Conservation (phyloP, 2,113 vertebrate species). For the Cheilinus undulatus region DNA sequence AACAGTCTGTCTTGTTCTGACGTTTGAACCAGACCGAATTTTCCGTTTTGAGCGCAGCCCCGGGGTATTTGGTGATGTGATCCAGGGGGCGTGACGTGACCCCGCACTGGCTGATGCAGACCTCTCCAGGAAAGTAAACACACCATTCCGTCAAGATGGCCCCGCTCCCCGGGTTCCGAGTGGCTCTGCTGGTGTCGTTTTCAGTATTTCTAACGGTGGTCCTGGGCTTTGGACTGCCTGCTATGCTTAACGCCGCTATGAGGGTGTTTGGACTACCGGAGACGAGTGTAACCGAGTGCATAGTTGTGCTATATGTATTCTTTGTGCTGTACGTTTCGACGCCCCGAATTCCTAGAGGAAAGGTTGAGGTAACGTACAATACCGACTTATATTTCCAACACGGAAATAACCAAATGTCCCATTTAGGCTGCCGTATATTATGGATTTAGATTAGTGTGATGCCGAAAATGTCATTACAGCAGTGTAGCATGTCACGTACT, state of each 20-base stretch:
- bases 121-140: conserved; percentile 46
- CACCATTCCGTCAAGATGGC: conserved; percentile 71
- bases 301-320: conserved; percentile 76
- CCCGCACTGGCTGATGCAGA: background rate
- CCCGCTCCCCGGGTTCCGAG: conserved; percentile 40
- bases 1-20: no score
- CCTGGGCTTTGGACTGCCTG: conserved; percentile 83
- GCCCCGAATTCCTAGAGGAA: conserved; percentile 82
- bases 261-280: conserved; percentile 74
- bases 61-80: no score
- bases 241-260: conserved; percentile 63
- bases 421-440: background rate
- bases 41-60: no score
- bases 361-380: conserved; percentile 76
- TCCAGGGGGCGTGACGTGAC: conserved; percentile 38
- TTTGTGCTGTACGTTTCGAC: conserved; percentile 81
- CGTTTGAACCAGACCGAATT: no score
- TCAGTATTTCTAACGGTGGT: conserved; percentile 79
- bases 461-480: no score
- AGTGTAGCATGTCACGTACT: background rate
- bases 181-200: conserved; percentile 55
- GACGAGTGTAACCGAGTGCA: conserved; percentile 78
- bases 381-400: background rate
- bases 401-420: background rate
- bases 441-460: no score